Percentiles rank a stretch among this genome's conserved stretches.
Evolutionary conservation across 2,888 invertebrate genomes (phyloP).

Genomic region (Bombylius discolor): DNA sequence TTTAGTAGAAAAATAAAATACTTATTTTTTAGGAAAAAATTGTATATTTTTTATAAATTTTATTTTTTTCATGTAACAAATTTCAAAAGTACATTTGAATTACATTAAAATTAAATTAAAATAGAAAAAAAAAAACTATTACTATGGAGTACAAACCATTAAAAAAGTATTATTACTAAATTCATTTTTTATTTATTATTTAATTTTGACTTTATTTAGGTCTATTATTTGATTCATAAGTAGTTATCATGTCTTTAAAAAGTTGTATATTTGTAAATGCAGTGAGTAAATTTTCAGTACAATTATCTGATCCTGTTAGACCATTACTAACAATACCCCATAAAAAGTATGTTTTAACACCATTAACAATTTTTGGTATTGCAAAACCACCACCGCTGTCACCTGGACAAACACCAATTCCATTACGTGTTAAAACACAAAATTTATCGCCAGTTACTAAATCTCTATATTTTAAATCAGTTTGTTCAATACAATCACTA

Average conservation of each 20-base stretch:
- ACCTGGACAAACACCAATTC: constrained; percentile 18
- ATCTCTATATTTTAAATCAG: constrained; percentile 12
- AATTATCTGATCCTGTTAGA: not conserved
- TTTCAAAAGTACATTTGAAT: too few relatives aligned
- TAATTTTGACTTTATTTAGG: not conserved
- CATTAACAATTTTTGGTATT: constrained; percentile 3
- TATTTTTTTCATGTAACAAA: too few relatives aligned
- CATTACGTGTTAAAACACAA: constrained; percentile 21
- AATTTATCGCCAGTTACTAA: constrained; percentile 26
- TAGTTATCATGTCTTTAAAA: constrained; percentile 1
- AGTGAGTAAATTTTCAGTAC: constrained; percentile 7
- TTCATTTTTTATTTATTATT: not conserved
- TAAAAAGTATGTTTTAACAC: constrained; percentile 14
- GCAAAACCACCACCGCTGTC: constrained; percentile 25
- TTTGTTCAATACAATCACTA: constrained; percentile 13
- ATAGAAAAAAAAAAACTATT: too few relatives aligned
- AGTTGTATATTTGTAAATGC: constrained; percentile 16
- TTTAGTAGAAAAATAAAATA: too few relatives aligned
- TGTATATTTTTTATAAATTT: too few relatives aligned
- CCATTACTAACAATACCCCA: constrained; percentile 23
- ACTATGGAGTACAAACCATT: too few relatives aligned
- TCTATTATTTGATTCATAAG: not conserved
- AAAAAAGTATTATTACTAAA: too few relatives aligned
- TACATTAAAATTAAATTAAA: too few relatives aligned
- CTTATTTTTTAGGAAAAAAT: too few relatives aligned